Conservation (phyloP, 2,797 vertebrate species). For the Miichthys miiuy region DNA sequence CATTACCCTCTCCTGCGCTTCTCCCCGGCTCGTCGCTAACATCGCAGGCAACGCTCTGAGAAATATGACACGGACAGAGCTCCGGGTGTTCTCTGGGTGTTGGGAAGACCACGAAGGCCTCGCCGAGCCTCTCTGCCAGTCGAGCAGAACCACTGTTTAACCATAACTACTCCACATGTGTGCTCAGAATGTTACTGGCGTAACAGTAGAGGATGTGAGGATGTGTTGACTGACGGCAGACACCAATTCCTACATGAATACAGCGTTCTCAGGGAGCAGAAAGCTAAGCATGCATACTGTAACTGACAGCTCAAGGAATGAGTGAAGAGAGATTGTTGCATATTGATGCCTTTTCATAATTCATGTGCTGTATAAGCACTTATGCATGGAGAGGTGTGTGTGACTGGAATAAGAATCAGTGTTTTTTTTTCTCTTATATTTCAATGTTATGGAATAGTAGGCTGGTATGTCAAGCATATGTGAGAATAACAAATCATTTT, state of each 20-base stretch:
- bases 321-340: slow-evolving; percentile 51
- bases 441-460: not conserved
- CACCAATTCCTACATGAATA: slow-evolving; percentile 28
- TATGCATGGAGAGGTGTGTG: slow-evolving; percentile 31
- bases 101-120: slow-evolving; percentile 4
- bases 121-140: not conserved
- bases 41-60: slow-evolving; percentile 3
- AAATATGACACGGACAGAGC: slow-evolving; percentile 16
- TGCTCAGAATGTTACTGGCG: not conserved
- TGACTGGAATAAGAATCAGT: slow-evolving; percentile 54
- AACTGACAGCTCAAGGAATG: slow-evolving; percentile 36
- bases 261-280: slow-evolving; percentile 2
- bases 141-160: not conserved
- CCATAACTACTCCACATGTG: not conserved
- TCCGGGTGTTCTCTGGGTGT: not conserved
- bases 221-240: slow-evolving; percentile 19
- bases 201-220: slow-evolving; percentile 28
- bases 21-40: slow-evolving; percentile 32
- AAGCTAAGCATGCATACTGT: slow-evolving; percentile 2
- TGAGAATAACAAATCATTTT: not conserved
- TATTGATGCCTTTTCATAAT: slow-evolving; percentile 70
- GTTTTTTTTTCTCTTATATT: not conserved
- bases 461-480: not conserved
- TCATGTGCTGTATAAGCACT: slow-evolving; percentile 62
- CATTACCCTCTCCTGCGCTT: slow-evolving; percentile 36